Conservation (phyloP, 2,113 vertebrate species). For the Albula glossodonta region DNA sequence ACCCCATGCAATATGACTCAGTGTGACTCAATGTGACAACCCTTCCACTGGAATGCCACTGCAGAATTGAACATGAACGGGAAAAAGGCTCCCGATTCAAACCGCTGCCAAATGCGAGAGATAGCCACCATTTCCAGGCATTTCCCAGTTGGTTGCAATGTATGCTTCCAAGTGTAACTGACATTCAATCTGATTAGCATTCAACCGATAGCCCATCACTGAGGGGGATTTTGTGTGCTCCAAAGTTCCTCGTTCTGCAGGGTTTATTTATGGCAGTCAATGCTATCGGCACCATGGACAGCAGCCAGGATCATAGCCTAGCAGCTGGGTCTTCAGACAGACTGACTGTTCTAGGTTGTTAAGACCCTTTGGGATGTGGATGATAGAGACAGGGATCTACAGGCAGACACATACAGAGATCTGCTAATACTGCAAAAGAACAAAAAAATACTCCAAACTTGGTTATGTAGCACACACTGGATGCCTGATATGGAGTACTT, state of each 20-base stretch:
- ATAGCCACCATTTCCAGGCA: neutral
- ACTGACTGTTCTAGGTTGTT: neutral
- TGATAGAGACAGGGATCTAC: neutral
- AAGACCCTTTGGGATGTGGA: neutral
- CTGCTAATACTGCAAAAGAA: neutral
- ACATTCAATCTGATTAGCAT: neutral
- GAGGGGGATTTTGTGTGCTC: neutral
- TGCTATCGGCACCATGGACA: conserved; percentile 69
- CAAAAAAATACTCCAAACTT: neutral
- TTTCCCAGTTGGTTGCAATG: conserved; percentile 4
- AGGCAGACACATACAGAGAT: neutral
- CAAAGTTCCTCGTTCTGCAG: neutral
- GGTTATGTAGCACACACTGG: neutral
- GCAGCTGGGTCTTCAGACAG: neutral
- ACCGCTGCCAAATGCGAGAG: neutral
- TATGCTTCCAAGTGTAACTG: neutral
- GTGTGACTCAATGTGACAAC: conserved; percentile 24
- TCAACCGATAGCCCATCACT: neutral
- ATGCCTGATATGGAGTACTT: neutral
- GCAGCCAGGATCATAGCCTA: conserved; percentile 29
- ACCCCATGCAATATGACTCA: neutral
- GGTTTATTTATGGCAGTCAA: neutral
- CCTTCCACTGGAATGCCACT: conserved; percentile 15
- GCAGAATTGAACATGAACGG: conserved; percentile 26
- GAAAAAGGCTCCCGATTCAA: conserved; percentile 28